These are phyloP conservation scores for Muntiacus muntjak DNA, from an alignment of 2,113 vertebrate genomes.

Conservation along the genomic window DNA sequence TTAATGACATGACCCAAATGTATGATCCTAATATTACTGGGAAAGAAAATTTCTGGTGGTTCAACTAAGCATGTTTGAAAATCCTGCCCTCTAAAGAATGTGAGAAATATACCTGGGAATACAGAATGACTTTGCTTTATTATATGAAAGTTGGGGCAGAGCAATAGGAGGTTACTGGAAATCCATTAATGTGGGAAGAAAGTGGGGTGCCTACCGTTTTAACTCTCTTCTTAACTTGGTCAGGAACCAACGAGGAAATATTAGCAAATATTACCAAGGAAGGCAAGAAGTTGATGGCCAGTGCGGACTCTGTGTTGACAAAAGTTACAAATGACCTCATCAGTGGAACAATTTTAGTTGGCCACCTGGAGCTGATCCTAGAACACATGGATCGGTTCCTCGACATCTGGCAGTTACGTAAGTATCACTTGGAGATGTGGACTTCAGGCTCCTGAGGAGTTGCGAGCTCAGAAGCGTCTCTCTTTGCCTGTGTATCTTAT, in stretches of 20 bases:
- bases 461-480: rapidly evolving
- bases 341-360: conserved; percentile 76
- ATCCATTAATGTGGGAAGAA: rapidly evolving
- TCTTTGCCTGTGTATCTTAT: rapidly evolving
- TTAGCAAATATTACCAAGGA: conserved; percentile 79
- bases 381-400: conserved; percentile 71
- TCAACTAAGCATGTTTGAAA: neutral
- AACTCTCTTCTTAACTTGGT: neutral
- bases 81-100: neutral
- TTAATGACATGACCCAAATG: neutral
- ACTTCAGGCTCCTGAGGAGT: rapidly evolving
- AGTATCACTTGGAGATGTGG: neutral
- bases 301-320: conserved; percentile 78
- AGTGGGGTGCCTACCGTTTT: rapidly evolving
- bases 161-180: neutral
- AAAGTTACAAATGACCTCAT: conserved; percentile 61
- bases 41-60: neutral
- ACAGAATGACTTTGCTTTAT: neutral
- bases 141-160: neutral
- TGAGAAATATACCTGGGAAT: rapidly evolving
- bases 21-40: neutral
- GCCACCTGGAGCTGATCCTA: conserved; percentile 81
- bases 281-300: conserved; percentile 76
- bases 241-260: conserved; percentile 80
- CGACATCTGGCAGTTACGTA: conserved; percentile 84